Conservation (phyloP, 2,888 invertebrate species). For the Cabera pusaria region DNA sequence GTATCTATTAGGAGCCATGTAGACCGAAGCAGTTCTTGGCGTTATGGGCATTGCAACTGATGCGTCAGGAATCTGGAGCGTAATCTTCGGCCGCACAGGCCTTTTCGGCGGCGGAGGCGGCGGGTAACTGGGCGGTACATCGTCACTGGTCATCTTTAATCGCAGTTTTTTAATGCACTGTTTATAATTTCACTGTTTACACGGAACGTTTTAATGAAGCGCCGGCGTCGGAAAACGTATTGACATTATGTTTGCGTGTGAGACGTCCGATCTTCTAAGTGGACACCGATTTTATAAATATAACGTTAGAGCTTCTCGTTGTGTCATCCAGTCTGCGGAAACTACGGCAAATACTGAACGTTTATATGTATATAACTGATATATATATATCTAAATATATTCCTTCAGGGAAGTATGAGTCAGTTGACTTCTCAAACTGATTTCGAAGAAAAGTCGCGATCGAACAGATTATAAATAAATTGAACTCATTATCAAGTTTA, state of each 20-base stretch:
- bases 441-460: too few species aligned
- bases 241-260: slow-evolving; percentile 47
- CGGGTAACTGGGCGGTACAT: slow-evolving; percentile 57
- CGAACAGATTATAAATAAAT: too few species aligned
- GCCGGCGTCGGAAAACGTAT: slow-evolving; percentile 57
- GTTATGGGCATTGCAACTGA: slow-evolving; percentile 37
- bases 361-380: too few species aligned
- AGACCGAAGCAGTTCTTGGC: slow-evolving; percentile 50
- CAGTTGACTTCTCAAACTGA: too few species aligned
- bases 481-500: too few species aligned
- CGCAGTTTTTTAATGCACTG: slow-evolving; percentile 22
- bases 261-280: slow-evolving; percentile 63
- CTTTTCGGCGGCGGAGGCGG: slow-evolving; percentile 68
- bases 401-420: too few species aligned
- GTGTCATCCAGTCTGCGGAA: slow-evolving; percentile 54
- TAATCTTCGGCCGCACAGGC: slow-evolving; percentile 71
- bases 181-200: slow-evolving; percentile 29
- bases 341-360: slow-evolving; percentile 8
- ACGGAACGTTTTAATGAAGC: slow-evolving; percentile 31
- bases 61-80: slow-evolving; percentile 70
- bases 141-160: slow-evolving; percentile 50
- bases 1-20: slow-evolving; percentile 45
- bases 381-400: too few species aligned
- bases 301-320: slow-evolving; percentile 60
- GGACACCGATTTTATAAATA: slow-evolving; percentile 80